These are phyloP conservation scores for Heterotilapia buettikoferi DNA, from an alignment of 2,113 vertebrate genomes.

Conservation along the genomic window DNA sequence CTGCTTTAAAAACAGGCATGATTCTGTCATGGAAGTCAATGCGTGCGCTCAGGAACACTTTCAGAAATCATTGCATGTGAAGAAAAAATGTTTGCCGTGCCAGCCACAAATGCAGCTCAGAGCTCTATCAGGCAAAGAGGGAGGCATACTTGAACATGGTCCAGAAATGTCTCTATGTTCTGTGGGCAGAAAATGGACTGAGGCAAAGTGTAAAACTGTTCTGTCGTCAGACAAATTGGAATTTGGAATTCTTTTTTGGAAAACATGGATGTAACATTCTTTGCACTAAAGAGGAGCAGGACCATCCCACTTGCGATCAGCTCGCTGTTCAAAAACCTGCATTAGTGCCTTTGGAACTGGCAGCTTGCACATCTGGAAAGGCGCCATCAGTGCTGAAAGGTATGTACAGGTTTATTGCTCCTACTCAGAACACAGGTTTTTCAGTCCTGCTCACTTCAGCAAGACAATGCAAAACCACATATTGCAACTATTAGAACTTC, in stretches of 20 bases:
- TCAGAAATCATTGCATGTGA: not conserved
- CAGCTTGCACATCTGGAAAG: not conserved
- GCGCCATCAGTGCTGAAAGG: rapidly evolving
- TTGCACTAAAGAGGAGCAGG: not conserved
- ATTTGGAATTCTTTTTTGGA: not conserved
- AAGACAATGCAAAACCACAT: rapidly evolving
- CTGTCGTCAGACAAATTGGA: not conserved
- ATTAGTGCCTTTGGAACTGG: not conserved
- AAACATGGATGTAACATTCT: rapidly evolving
- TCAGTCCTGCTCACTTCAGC: not conserved
- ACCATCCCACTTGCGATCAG: not conserved
- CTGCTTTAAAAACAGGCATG: not conserved
- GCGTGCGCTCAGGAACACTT: rapidly evolving
- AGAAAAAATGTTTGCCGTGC: not conserved
- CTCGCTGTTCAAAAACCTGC: not conserved
- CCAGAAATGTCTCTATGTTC: not conserved
- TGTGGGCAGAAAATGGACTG: not conserved
- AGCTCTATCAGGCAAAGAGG: not conserved
- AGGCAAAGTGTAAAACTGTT: not conserved
- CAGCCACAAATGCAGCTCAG: not conserved
- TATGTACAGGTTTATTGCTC: not conserved
- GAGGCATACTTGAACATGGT: not conserved
- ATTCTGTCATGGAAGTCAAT: rapidly evolving
- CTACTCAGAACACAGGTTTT: rapidly evolving
- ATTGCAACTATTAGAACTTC: rapidly evolving